Evolutionary conservation across 2,888 invertebrate genomes (phyloP).

Genomic region (Hesperia comma): DNA sequence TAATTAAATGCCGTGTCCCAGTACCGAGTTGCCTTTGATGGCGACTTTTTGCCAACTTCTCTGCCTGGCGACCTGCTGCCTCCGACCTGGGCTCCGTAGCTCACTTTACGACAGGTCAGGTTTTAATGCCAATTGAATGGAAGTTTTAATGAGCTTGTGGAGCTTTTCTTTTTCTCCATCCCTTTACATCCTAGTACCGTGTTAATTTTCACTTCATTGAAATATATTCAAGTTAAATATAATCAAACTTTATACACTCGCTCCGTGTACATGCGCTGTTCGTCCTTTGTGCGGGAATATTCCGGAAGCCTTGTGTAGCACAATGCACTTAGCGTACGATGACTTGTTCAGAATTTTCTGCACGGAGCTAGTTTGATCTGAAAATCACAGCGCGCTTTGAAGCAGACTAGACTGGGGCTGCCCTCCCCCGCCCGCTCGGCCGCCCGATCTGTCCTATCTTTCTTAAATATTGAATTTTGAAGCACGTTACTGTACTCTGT

Average conservation of each 20-base stretch:
- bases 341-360: slow-evolving; percentile 2
- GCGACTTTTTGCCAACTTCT: slow-evolving; percentile 1
- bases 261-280: neutral
- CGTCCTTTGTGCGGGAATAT: neutral
- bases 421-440: too few species aligned
- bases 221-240: neutral
- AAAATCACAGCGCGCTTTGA: slow-evolving; percentile 2
- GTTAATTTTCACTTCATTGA: neutral
- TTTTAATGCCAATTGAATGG: neutral
- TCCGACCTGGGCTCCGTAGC: too few species aligned
- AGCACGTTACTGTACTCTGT: too few species aligned
- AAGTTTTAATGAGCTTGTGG: slow-evolving; percentile 2
- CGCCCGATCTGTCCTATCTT: too few species aligned
- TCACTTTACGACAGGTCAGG: neutral
- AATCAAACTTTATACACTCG: neutral
- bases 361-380: slow-evolving; percentile 4
- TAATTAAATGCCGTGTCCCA: slow-evolving; percentile 19
- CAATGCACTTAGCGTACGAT: slow-evolving; percentile 9
- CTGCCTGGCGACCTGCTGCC: neutral
- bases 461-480: too few species aligned
- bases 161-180: too few species aligned
- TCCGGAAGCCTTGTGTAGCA: neutral
- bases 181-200: too few species aligned
- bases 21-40: slow-evolving; percentile 16
- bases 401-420: too few species aligned